A percentile compares a stretch with the other conserved stretches of the same genome.
Conservation (phyloP, 1,140 invertebrate genomes). For the Drosophila hydei region DNA sequence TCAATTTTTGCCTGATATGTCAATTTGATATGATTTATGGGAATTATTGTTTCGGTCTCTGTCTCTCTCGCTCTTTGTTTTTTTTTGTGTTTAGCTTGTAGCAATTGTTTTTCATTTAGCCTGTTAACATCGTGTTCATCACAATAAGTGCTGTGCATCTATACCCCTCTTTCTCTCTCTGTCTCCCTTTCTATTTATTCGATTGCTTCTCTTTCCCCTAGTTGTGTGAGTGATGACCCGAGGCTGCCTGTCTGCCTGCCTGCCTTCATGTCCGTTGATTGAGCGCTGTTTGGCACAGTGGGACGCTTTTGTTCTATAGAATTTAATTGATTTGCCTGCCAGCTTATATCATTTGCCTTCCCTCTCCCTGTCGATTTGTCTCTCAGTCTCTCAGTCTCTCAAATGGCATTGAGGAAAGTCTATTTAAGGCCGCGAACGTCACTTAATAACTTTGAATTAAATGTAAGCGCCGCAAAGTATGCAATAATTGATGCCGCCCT, state of each 20-base stretch:
- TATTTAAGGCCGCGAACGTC: slow-evolving; percentile 37
- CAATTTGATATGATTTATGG: slow-evolving; percentile 83
- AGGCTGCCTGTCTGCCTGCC: slow-evolving; percentile 31
- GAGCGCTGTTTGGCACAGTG: slow-evolving; percentile 53
- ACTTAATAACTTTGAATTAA: slow-evolving; percentile 77
- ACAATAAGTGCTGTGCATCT: slow-evolving; percentile 74
- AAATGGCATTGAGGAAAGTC: slow-evolving; percentile 26
- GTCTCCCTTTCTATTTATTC: slow-evolving; percentile 2
- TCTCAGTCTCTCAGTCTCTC: slow-evolving; percentile 5
- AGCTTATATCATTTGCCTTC: neutral
- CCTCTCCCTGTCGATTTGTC: neutral
- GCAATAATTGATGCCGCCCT: slow-evolving; percentile 67
- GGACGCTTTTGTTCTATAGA: slow-evolving; percentile 63
- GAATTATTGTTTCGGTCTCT: slow-evolving; percentile 72
- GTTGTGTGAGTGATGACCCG: slow-evolving; percentile 71
- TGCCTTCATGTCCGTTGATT: slow-evolving; percentile 58
- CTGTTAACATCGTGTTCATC: slow-evolving; percentile 81
- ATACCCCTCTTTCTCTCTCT: slow-evolving; percentile 8
- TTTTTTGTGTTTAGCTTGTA: slow-evolving; percentile 45
- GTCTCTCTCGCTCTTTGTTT: neutral
- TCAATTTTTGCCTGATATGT: slow-evolving; percentile 80
- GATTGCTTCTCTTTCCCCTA: slow-evolving; percentile 30
- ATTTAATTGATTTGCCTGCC: slow-evolving; percentile 74
- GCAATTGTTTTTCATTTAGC: slow-evolving; percentile 81
- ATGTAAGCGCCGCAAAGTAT: slow-evolving; percentile 74